phyloP scores from a whole-genome alignment of 2,797 vertebrate species.

The Rhadinocentrus ornatus region DNA sequence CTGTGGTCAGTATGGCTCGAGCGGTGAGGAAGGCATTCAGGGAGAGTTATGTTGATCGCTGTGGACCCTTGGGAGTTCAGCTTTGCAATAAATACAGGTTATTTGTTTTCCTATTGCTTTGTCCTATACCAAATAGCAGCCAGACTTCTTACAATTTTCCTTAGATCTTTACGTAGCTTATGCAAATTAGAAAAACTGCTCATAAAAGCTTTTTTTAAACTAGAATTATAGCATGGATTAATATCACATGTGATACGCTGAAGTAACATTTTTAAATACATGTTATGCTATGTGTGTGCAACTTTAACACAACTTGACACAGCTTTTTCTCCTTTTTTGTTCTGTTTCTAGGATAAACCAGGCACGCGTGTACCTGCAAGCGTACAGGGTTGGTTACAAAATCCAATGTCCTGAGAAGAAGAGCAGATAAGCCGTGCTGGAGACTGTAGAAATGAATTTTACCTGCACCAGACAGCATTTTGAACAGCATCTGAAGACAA shows the following conservation, averaged over 20 bases:
- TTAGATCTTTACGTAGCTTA: not conserved
- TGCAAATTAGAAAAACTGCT: not conserved
- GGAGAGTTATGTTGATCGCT: constrained; percentile 86
- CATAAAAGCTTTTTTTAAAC: not conserved
- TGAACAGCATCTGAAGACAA: not conserved
- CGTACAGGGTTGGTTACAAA: constrained; percentile 87
- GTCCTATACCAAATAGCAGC: not conserved
- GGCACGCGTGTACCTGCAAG: constrained; percentile 86
- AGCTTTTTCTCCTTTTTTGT: constrained; percentile 13
- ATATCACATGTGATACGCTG: not conserved
- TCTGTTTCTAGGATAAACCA: constrained; percentile 84
- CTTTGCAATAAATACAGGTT: constrained; percentile 80
- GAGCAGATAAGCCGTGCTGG: constrained; percentile 48
- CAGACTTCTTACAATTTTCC: not conserved
- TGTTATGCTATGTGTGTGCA: not conserved
- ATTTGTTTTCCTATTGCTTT: constrained; percentile 3
- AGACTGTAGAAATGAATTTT: not conserved
- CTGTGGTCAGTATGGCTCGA: constrained; percentile 81
- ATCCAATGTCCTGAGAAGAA: constrained; percentile 82
- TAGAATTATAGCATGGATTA: not conserved
- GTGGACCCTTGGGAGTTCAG: constrained; percentile 84
- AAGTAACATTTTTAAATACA: not conserved
- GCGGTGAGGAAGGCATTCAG: constrained; percentile 81
- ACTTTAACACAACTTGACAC: not conserved
- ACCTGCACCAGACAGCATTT: not conserved